Evolutionary conservation across 2,888 invertebrate species (phyloP), one percentile per base, ranked within the genome.

Genomic region (Tupiocoris notatus): DNA sequence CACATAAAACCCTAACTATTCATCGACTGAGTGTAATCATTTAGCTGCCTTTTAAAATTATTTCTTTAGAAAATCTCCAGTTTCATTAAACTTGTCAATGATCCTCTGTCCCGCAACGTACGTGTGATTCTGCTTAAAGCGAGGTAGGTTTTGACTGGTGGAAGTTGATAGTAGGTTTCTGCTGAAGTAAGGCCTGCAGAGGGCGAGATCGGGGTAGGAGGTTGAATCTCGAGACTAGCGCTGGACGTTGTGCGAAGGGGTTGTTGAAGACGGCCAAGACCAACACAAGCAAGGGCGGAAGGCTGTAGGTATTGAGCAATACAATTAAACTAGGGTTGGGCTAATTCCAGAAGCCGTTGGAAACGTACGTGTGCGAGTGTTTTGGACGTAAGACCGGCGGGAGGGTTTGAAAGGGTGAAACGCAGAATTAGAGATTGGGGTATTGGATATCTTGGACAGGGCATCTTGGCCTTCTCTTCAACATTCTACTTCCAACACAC

Each of bases 251-350:
- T n/a, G 66, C 20, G 71, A 17, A 21, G 70, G 59, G 70, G 70
- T 18, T n/a, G 59, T 6, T 70, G 62, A 62, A 54, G n/a, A 59
- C 17, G n/a, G 59, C 59, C 18, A 18, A 59, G n/a, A 59, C 17
- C 59, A 18, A 18, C 39, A 39, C 18, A 59, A n/a, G 59, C 17
- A 18, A 54, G 73, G n/a, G n/a, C n/a, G n/a, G n/a, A n/a, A n/a
- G n/a, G n/a, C n/a, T n/a, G n/a, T n/a, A 63, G 73, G 73, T 73
- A 73, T 73, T 73, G 73, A 73, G 73, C 73, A 73, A 63, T 63
- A 73, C 73, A 73, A 73, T 73, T 73, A 73, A 73, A 23, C 25
- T 25, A 62, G 39, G 73, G 73, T 73, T 62, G 73, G 56, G 73
- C 73, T 73, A 73, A 73, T 73, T 73, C 73, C 73, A 73, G 62